These are phyloP conservation scores for Cenopis cana DNA, from an alignment of 2,888 invertebrate species.

Conservation along the genomic window DNA sequence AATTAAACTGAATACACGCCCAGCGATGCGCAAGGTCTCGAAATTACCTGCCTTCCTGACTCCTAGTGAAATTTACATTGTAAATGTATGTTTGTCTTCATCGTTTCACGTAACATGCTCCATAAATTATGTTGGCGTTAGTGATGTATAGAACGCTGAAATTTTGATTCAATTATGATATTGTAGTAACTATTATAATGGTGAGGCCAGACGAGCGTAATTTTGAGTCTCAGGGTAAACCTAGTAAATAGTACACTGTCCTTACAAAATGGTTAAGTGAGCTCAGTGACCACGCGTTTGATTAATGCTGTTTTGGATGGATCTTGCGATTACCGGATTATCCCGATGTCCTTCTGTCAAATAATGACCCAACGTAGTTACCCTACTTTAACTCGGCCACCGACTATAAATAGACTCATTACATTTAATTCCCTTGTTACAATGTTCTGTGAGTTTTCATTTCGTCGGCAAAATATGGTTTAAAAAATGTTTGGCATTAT, in stretches of 20 bases:
- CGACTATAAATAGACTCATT: background rate
- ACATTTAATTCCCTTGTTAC: background rate
- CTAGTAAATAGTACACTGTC: background rate
- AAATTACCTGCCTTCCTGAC: slow-evolving; percentile 25
- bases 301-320: slow-evolving; percentile 38
- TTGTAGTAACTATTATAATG: no score
- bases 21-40: background rate
- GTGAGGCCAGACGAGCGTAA: no score
- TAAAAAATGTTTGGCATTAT: no score
- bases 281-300: slow-evolving; percentile 28
- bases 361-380: slow-evolving; percentile 16
- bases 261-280: slow-evolving; percentile 14
- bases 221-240: background rate
- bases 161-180: background rate
- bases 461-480: background rate
- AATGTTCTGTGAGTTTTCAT: background rate
- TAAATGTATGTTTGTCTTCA: slow-evolving; percentile 19
- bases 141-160: background rate
- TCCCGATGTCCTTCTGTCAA: slow-evolving; percentile 26
- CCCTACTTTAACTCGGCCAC: background rate
- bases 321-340: slow-evolving; percentile 39
- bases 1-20: slow-evolving; percentile 4
- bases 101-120: slow-evolving; percentile 9
- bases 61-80: slow-evolving; percentile 15
- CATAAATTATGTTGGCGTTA: background rate